Evolutionary conservation across 2,888 invertebrate genomes (phyloP), one percentile per base, ranked within the genome.

Genomic region (Abrostola tripartita): DNA sequence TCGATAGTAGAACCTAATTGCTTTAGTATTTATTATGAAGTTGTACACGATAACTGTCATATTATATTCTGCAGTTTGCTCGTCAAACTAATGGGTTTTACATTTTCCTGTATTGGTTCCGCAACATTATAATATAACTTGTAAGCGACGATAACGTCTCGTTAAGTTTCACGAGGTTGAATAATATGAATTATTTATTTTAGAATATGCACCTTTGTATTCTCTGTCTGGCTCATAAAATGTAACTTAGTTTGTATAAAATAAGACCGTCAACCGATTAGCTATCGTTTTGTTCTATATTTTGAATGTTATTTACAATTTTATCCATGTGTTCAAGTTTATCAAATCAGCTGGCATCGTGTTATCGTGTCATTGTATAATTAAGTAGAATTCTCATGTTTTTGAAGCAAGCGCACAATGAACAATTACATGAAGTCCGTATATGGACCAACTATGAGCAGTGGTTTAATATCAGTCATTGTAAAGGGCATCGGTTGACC

Each of bases 401-500:
- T 52, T 65, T 71, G 37, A 49, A 56, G 54, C 37, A 40, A 52
- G 52, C 50, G 44, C 49, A 61, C 59, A 47, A 61, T 71, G 47
- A 65, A 53, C 66, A 35, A 64, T 52, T 52, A 51, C 47, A 53
- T 9, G 24, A 47, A 64, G 54, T 37, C 56, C 52, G 50, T 64
- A 52, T 52, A 56, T 67, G 59, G 54, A 72, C 54, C 49, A 50
- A 37, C 37, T 35, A 24, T 36, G 52, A 57, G 24, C 63, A 65
- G 52, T 58, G 37, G 62, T 64, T 58, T 65, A 55, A 10, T 62
- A 51, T 51, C 40, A 71, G 36, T 42, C 49, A 52, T 44, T 50
- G 55, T 54, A 71, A 81, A 82, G 76, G 80, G 74, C 75, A 76
- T 74, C 61, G 14, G 58, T 64, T 80, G 72, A 73, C 70, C 76